Base-by-base conservation (phyloP, 2,797 vertebrate genomes). In the Neosilurus mollespiculum region DNA sequence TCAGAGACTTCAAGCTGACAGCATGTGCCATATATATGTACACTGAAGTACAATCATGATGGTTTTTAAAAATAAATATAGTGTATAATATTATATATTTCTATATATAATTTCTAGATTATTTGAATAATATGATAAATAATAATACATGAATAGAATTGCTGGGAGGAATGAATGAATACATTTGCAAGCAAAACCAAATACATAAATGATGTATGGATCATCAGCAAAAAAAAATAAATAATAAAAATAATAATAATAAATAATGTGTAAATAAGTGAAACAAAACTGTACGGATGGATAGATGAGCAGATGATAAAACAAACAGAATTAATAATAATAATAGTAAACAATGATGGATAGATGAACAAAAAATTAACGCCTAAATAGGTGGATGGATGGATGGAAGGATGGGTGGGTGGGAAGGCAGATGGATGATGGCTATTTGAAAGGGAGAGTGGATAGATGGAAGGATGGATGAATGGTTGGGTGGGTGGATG, bases 391-490 rank as follows among this genome's bases (percentile, higher is more conserved):
- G 7, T 22, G 43, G 43, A 22, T 70, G 10, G 37, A 15, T 51
- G 5, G 22, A 51, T 51, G 43, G 67, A 51, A 24, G 43, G 69
- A 71, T 53, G 12, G 69, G 49, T 49, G 34, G 26, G 43, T 69
- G 18, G 1, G 43, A 43, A 9, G 11, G n/a, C n/a, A 11, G 37
- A 14, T 70, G 10, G 20, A 14, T 49, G 5, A 11, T n/a, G n/a
- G n/a, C n/a, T n/a, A n/a, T n/a, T n/a, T n/a, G n/a, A n/a, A n/a
- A n/a, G n/a, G n/a, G n/a, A n/a, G n/a, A n/a, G n/a, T n/a, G n/a
- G n/a, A 70, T 22, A 22, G 0, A 5, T 22, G 5, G 9, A 11
- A 4, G 6, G 7, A 20, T n/a, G 1, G 0, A n/a, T n/a, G 10
- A 4, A 51, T 70, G 4, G 20, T 6, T 22, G 4, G 20, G 10